Percentiles rank a stretch among this genome's conserved stretches.
These are phyloP conservation scores for Onychomys torridus DNA, from an alignment of 2,797 vertebrate genomes.

Conservation along the genomic window DNA sequence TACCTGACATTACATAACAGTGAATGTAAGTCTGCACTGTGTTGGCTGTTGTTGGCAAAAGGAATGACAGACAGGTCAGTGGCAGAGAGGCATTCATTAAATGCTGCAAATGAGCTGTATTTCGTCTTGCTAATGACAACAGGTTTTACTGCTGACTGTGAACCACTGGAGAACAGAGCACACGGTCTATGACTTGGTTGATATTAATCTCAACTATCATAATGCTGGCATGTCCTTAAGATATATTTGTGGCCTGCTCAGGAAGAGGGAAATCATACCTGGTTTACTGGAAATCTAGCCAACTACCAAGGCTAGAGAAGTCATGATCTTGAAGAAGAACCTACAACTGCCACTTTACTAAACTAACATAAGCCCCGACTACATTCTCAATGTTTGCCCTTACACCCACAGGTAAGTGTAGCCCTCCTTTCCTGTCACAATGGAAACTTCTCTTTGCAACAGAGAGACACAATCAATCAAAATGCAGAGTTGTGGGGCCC, in stretches of 20 bases:
- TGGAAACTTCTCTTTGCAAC: not conserved
- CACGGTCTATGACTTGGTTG: not conserved
- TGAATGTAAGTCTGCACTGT: not conserved
- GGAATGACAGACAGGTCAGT: not conserved
- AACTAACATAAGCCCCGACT: not conserved
- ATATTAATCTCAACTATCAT: not conserved
- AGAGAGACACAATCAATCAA: not conserved
- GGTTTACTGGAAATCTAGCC: not conserved
- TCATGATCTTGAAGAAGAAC: not conserved
- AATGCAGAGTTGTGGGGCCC: not conserved
- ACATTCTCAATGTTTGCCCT: not conserved
- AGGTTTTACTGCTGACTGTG: not conserved
- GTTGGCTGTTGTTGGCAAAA: not conserved
- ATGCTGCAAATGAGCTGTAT: not conserved
- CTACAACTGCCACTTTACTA: not conserved
- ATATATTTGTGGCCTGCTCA: not conserved
- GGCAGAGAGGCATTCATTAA: constrained; percentile 6
- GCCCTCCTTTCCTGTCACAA: not conserved
- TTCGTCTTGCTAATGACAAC: not conserved
- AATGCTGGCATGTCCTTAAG: not conserved
- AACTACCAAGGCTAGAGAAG: not conserved
- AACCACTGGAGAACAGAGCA: not conserved
- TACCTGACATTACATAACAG: not conserved
- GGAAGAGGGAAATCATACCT: not conserved
- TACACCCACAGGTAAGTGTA: not conserved